phyloP scores from a whole-genome alignment of 2,888 invertebrate species.

The Idaea aversata region DNA sequence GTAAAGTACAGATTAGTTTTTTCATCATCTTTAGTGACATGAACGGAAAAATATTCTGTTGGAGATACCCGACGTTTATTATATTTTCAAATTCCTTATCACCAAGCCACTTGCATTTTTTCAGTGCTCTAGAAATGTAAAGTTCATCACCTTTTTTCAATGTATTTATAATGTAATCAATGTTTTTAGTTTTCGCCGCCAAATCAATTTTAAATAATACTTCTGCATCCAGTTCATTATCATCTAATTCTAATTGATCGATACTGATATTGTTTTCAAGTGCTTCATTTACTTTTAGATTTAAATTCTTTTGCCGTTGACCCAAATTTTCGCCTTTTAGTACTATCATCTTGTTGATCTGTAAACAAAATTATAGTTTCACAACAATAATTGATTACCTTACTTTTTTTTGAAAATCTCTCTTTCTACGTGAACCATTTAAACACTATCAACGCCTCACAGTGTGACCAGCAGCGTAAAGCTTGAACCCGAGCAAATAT shows the following conservation, averaged over 20 bases:
- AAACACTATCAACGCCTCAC: no score
- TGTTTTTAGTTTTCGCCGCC: conserved; percentile 50
- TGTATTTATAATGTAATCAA: conserved; percentile 49
- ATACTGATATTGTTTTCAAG: conserved; percentile 30
- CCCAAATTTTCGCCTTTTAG: conserved; percentile 42
- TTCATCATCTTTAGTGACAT: conserved; percentile 60
- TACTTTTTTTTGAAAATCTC: no score
- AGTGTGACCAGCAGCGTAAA: no score
- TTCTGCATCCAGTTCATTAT: conserved; percentile 48
- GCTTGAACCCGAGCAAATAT: no score
- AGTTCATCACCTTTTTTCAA: conserved; percentile 55
- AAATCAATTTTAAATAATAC: conserved; percentile 58
- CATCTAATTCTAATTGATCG: conserved; percentile 32
- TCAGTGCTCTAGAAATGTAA: conserved; percentile 48
- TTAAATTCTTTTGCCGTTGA: conserved; percentile 43
- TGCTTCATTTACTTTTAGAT: conserved; percentile 38
- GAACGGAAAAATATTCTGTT: conserved; percentile 48
- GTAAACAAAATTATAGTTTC: conserved; percentile 14
- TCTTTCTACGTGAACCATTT: no score
- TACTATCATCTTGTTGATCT: conserved; percentile 39
- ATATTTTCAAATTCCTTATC: conserved; percentile 40
- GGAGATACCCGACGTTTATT: conserved; percentile 48
- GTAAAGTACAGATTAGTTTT: conserved; percentile 45
- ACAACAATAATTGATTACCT: no score
- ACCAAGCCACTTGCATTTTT: conserved; percentile 52